phyloP scores from a whole-genome alignment of 2,888 invertebrate species.

The Cantharis nigra region DNA sequence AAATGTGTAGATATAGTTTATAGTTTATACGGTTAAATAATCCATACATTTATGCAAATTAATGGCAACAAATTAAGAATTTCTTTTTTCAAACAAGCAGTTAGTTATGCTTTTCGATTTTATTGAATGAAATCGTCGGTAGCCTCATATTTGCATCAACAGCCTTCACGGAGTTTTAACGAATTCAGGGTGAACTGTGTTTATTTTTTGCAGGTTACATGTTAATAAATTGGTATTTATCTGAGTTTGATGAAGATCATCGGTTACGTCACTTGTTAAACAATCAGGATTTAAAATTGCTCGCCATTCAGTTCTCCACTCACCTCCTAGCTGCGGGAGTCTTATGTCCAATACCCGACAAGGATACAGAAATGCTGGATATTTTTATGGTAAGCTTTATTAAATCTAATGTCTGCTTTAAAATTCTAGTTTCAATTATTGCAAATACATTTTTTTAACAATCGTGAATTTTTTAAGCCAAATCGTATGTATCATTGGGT shows the following conservation, averaged over 20 bases:
- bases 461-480: conserved; percentile 64
- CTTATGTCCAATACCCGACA: conserved; percentile 77
- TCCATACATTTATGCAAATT: not conserved
- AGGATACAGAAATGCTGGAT: conserved; percentile 67
- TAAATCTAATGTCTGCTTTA: too few species aligned
- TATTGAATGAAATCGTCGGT: conserved; percentile 42
- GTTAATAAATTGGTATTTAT: conserved; percentile 87
- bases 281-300: conserved; percentile 73
- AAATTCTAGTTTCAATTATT: too few species aligned
- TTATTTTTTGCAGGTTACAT: conserved; percentile 76
- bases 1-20: not conserved
- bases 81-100: conserved; percentile 17
- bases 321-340: conserved; percentile 87
- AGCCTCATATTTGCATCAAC: conserved; percentile 42
- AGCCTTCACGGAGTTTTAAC: conserved; percentile 39
- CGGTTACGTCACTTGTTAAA: conserved; percentile 66
- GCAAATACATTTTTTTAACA: not conserved
- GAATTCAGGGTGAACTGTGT: conserved; percentile 13
- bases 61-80: not conserved
- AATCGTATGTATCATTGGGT: conserved; percentile 92
- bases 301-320: conserved; percentile 84
- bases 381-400: conserved; percentile 69
- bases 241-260: conserved; percentile 74
- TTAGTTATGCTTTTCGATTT: conserved; percentile 47
- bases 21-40: not conserved